Conservation (phyloP, 2,888 invertebrate species). For the Eupithecia abbreviata region DNA sequence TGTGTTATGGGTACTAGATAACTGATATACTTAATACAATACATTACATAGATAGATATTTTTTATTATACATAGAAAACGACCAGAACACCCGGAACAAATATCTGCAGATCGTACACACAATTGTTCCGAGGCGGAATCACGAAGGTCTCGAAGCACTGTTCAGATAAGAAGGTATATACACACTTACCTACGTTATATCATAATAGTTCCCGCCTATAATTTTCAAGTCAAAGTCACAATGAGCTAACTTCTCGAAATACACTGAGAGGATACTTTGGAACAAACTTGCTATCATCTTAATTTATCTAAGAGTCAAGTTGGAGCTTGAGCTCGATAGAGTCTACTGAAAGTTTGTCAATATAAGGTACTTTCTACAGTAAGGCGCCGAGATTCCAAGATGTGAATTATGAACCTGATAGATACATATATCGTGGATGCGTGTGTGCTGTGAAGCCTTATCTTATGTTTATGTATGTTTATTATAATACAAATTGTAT, state of each 20-base stretch:
- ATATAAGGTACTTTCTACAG: conserved; percentile 53
- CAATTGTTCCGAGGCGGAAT: no score
- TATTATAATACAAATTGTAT: no score
- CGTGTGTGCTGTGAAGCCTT: background rate
- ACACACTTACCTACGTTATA: no score
- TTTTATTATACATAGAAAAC: no score
- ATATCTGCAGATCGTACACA: no score
- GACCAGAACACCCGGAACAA: no score
- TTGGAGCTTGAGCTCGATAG: conserved; percentile 48
- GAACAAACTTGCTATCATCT: conserved; percentile 43
- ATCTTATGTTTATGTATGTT: no score
- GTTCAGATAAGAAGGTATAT: no score
- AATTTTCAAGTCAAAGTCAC: conserved; percentile 14
- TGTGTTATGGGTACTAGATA: no score
- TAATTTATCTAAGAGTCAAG: conserved; percentile 65
- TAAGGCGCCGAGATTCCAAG: conserved; percentile 23
- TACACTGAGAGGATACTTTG: conserved; percentile 28
- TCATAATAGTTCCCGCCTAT: background rate
- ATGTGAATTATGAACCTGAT: conserved; percentile 16
- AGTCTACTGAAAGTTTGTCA: conserved; percentile 59
- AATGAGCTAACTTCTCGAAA: conserved; percentile 25
- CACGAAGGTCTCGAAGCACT: no score
- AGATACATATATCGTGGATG: background rate
- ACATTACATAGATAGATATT: no score
- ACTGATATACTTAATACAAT: no score